Evolutionary conservation across 2,797 vertebrate genomes (phyloP).

Genomic region (Phaenicophaeus curvirostris): DNA sequence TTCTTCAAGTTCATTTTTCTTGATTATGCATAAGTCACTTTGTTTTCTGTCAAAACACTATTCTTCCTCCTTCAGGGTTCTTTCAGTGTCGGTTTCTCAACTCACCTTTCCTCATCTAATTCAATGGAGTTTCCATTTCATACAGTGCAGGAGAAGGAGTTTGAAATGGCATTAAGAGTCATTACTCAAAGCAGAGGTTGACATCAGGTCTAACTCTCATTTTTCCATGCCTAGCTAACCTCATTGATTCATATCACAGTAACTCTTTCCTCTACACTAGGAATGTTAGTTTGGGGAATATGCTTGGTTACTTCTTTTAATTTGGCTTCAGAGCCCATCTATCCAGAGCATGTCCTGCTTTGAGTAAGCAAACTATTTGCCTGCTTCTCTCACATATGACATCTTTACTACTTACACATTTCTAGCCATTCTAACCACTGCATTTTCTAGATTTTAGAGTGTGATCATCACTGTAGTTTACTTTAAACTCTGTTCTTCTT

Average conservation of each 20-base stretch:
- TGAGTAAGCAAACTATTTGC: constrained; percentile 91
- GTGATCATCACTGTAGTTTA: background rate
- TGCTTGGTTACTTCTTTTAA: constrained; percentile 87
- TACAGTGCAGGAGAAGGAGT: constrained; percentile 86
- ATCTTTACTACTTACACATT: constrained; percentile 84
- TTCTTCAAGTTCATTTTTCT: constrained; percentile 97
- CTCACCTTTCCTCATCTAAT: constrained; percentile 83
- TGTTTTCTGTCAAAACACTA: constrained; percentile 77
- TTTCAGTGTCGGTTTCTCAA: constrained; percentile 74
- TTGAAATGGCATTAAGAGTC: constrained; percentile 86
- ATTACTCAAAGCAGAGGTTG: constrained; percentile 89
- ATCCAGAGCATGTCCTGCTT: constrained; percentile 94
- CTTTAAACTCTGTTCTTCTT: constrained; percentile 46
- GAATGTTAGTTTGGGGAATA: constrained; percentile 83
- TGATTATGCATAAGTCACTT: constrained; percentile 91
- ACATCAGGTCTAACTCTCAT: constrained; percentile 82
- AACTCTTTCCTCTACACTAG: constrained; percentile 87
- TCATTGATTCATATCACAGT: constrained; percentile 79
- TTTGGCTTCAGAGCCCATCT: constrained; percentile 88
- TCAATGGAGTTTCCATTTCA: constrained; percentile 83
- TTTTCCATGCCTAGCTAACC: constrained; percentile 82
- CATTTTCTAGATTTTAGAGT: constrained; percentile 69
- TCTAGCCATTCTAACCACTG: constrained; percentile 84
- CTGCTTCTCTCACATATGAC: constrained; percentile 81
- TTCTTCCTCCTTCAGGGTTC: constrained; percentile 80